Conservation (phyloP, 2,797 vertebrate species). For the Mus caroli region DNA sequence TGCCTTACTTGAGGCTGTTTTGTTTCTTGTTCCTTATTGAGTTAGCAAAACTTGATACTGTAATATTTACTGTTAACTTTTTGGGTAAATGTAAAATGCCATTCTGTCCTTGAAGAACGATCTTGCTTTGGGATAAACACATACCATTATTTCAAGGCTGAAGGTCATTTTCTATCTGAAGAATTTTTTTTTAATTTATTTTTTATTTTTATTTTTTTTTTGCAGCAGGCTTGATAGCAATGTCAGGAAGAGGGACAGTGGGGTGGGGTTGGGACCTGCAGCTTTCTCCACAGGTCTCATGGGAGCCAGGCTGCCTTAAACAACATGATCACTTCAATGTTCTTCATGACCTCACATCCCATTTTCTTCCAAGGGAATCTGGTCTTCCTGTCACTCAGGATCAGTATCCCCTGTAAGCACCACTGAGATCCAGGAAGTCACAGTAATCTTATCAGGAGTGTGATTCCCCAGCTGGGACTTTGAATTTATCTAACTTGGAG, state of each 20-base stretch:
- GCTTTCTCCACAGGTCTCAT: conserved; percentile 76
- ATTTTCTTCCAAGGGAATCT: conserved; percentile 85
- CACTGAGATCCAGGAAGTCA: conserved; percentile 85
- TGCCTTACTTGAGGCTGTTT: conserved; percentile 23
- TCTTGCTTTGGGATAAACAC: conserved; percentile 58
- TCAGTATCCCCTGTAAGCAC: conserved; percentile 84
- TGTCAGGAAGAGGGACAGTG: conserved; percentile 32
- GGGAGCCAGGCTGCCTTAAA: conserved; percentile 82
- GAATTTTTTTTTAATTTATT: conserved; percentile 23
- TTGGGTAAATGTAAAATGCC: conserved; percentile 14
- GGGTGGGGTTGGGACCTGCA: conserved; percentile 13
- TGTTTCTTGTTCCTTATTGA: conserved; percentile 23
- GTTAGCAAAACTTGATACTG: conserved; percentile 15
- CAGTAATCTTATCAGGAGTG: conserved; percentile 86
- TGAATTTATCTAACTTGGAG: conserved; percentile 80
- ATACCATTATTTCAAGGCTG: conserved; percentile 46
- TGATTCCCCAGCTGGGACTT: conserved; percentile 86
- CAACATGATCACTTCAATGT: conserved; percentile 80
- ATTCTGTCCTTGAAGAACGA: conserved; percentile 55
- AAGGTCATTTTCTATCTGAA: conserved; percentile 67
- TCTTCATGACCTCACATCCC: conserved; percentile 73
- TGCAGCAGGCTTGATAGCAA: conserved; percentile 70
- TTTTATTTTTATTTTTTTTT: conserved; percentile 75
- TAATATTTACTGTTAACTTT: conserved; percentile 26
- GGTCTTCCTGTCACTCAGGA: conserved; percentile 88